phyloP scores from a whole-genome alignment of 2,113 vertebrate genomes.

The Caranx ignobilis region DNA sequence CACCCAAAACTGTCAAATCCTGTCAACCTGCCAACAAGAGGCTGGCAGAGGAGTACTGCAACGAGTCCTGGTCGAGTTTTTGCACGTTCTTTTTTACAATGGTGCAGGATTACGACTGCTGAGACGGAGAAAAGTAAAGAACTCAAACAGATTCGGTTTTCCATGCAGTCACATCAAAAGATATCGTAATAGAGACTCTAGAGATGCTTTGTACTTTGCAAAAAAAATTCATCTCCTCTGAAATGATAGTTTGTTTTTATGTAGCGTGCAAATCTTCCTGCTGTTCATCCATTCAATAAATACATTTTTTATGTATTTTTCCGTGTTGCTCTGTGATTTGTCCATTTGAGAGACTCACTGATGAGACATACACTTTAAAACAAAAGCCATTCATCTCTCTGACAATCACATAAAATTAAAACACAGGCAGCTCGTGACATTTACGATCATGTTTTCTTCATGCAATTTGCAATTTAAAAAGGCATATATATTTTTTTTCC shows the following conservation, averaged over 20 bases:
- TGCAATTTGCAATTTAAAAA: neutral
- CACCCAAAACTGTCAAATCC: slow-evolving; percentile 38
- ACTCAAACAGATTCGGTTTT: neutral
- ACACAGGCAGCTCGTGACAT: neutral
- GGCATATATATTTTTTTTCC: neutral
- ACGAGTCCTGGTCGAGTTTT: slow-evolving; percentile 83
- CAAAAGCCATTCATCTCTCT: neutral
- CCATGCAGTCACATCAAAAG: neutral
- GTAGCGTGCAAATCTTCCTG: neutral
- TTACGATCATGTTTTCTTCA: neutral
- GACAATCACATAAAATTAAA: neutral
- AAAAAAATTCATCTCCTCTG: neutral
- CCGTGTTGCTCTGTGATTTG: neutral
- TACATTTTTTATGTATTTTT: neutral
- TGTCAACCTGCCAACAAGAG: slow-evolving; percentile 80
- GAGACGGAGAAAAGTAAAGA: slow-evolving; percentile 24
- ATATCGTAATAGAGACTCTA: neutral
- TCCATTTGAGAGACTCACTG: neutral
- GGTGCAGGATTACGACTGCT: slow-evolving; percentile 88
- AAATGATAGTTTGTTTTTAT: neutral
- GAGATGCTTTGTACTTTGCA: neutral
- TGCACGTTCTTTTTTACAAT: slow-evolving; percentile 90
- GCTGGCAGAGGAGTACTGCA: slow-evolving; percentile 87
- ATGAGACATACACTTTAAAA: neutral
- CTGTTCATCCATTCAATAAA: neutral